phyloP scores from a whole-genome alignment of 2,797 vertebrate genomes.

The Artibeus lituratus region DNA sequence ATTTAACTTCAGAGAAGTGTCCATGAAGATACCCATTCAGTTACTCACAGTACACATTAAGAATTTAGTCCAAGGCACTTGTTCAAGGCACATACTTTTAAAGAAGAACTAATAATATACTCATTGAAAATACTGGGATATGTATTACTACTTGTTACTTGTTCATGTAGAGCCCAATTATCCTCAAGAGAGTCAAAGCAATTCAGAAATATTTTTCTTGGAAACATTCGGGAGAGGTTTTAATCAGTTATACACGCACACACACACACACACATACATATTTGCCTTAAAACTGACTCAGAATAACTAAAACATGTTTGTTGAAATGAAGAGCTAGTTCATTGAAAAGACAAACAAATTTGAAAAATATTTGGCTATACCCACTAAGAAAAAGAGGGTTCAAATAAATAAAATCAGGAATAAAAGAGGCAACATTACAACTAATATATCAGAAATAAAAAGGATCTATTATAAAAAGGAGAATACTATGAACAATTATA shows the following conservation, averaged over 20 bases:
- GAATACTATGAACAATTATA: background rate
- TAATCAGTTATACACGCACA: background rate
- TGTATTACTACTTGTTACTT: background rate
- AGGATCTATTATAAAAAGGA: background rate
- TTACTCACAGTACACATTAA: background rate
- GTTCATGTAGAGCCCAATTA: background rate
- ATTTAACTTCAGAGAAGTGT: background rate
- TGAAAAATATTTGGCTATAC: background rate
- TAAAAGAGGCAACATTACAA: background rate
- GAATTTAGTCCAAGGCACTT: background rate
- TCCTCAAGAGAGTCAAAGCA: background rate
- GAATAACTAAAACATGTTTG: background rate
- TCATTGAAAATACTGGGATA: background rate
- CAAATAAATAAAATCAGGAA: background rate
- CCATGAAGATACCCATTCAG: background rate
- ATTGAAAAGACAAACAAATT: background rate
- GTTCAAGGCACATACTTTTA: background rate
- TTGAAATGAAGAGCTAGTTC: background rate
- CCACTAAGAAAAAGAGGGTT: background rate
- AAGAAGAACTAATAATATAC: background rate
- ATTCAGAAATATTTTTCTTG: background rate
- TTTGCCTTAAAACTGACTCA: background rate
- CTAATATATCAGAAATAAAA: background rate
- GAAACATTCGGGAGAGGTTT: background rate
- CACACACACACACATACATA: no score